Evolutionary conservation across 1,140 invertebrate genomes (phyloP).

Genomic region (Drepana arcuata): DNA sequence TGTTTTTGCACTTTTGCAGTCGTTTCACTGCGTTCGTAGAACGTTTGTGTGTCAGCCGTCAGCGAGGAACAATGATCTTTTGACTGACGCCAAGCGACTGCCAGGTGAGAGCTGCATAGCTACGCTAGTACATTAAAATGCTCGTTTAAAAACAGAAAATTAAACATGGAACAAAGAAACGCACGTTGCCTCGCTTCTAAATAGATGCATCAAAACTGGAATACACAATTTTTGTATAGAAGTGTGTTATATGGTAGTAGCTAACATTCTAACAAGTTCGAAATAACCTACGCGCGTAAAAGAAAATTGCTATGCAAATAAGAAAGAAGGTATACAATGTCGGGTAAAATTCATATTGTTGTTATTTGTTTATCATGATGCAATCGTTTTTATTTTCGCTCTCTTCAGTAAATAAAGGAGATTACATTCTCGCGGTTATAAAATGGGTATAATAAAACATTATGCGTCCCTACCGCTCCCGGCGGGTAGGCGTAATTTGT

Average conservation of each 20-base stretch:
- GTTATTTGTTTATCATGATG: background rate
- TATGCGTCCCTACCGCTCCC: constrained; percentile 37
- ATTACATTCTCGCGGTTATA: constrained; percentile 49
- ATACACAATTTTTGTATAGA: too few relatives aligned
- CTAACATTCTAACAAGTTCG: too few relatives aligned
- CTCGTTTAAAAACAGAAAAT: constrained; percentile 33
- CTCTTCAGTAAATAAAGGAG: constrained; percentile 36
- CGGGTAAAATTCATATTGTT: background rate
- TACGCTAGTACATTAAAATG: constrained; percentile 23
- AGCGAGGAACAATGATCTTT: constrained; percentile 47
- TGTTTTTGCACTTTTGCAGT: constrained; percentile 21
- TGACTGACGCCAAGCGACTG: constrained; percentile 29
- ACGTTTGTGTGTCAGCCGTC: constrained; percentile 29
- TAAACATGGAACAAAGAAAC: constrained; percentile 15
- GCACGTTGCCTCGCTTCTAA: background rate
- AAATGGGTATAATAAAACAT: constrained; percentile 52
- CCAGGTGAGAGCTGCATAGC: constrained; percentile 20
- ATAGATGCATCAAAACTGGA: background rate
- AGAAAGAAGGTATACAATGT: background rate
- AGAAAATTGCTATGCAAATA: background rate
- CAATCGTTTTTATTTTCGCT: too few relatives aligned
- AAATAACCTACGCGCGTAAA: too few relatives aligned
- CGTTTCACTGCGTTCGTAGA: constrained; percentile 17
- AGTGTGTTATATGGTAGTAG: too few relatives aligned
- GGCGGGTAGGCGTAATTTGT: constrained; percentile 37